These are phyloP conservation scores for Laticauda colubrina DNA, from an alignment of 2,113 vertebrate genomes.

Conservation along the genomic window DNA sequence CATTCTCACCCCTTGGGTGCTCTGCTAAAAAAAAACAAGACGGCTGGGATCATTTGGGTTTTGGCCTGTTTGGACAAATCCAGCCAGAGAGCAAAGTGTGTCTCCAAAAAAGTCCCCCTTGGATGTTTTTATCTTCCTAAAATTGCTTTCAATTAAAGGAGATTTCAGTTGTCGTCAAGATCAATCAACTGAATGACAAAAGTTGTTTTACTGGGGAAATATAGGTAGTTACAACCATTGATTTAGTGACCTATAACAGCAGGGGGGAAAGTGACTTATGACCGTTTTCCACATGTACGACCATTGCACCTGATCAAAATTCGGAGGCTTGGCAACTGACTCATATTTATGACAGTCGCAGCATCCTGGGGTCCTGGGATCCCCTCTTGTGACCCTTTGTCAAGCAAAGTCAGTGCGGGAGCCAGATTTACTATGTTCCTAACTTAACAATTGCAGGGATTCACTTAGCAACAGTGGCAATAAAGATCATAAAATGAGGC, in stretches of 20 bases:
- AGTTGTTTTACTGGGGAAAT: background rate
- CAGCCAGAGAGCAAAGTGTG: background rate
- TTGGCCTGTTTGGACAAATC: background rate
- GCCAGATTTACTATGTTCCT: background rate
- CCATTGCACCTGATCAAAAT: background rate
- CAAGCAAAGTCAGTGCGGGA: background rate
- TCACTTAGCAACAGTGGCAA: background rate
- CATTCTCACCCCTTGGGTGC: background rate
- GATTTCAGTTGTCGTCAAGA: background rate
- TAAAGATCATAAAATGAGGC: background rate
- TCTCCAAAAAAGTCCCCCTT: background rate
- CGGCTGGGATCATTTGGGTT: background rate
- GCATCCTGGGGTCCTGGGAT: accelerated
- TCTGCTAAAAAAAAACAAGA: background rate
- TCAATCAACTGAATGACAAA: background rate
- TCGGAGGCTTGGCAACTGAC: background rate
- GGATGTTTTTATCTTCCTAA: background rate
- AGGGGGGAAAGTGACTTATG: background rate
- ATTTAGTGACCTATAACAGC: background rate
- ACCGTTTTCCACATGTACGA: background rate
- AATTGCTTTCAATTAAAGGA: background rate
- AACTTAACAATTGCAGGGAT: background rate
- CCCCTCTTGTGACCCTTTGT: background rate
- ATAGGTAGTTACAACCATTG: background rate
- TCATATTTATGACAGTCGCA: background rate